phyloP scores from a whole-genome alignment of 2,888 invertebrate species.

The Toxonevra muliebris region DNA sequence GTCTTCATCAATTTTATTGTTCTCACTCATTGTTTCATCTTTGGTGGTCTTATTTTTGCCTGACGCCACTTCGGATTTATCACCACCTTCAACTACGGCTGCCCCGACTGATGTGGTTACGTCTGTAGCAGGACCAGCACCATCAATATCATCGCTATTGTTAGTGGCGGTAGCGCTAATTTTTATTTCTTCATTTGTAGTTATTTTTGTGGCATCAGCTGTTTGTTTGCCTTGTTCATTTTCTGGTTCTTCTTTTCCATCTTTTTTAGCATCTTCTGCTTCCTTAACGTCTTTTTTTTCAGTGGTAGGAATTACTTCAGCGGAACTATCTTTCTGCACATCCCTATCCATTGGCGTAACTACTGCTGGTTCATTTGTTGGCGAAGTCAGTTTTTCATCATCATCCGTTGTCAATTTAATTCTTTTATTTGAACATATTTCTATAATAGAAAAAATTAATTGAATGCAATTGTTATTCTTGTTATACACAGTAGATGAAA shows the following conservation, averaged over 20 bases:
- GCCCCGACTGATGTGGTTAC: not conserved
- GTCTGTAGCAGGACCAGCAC: constrained; percentile 33
- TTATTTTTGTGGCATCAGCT: constrained; percentile 27
- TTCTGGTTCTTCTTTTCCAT: constrained; percentile 1
- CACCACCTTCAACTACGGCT: not conserved
- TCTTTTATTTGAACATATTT: constrained; percentile 3
- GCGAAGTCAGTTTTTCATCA: not conserved
- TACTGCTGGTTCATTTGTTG: not conserved
- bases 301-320: constrained; percentile 34
- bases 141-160: constrained; percentile 11
- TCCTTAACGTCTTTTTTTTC: constrained; percentile 31
- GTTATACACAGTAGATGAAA: too few species aligned
- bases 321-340: not conserved
- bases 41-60: not conserved
- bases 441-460: not conserved
- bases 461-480: not conserved
- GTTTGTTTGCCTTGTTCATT: constrained; percentile 35
- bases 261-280: constrained; percentile 30
- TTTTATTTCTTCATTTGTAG: constrained; percentile 27
- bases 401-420: constrained; percentile 10
- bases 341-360: not conserved
- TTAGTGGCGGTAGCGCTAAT: constrained; percentile 23
- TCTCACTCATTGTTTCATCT: not conserved
- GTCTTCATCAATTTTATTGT: not conserved
- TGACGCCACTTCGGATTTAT: not conserved